These are phyloP conservation scores for Calyptomena viridis DNA, from an alignment of 2,113 vertebrate species.

Conservation along the genomic window DNA sequence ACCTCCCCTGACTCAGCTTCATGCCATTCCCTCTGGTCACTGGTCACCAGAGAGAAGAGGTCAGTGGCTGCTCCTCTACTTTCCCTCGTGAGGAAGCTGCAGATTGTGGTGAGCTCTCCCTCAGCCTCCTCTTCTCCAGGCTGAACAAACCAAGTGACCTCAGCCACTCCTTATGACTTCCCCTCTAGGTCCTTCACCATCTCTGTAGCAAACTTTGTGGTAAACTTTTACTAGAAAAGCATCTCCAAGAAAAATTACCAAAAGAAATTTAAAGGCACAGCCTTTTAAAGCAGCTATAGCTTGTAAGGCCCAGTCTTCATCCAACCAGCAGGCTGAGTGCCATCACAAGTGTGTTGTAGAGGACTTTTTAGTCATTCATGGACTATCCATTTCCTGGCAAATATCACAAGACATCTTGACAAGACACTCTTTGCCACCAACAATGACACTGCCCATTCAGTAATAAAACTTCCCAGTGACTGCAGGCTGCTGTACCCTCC, in stretches of 20 bases:
- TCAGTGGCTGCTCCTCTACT: background rate
- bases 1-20: background rate
- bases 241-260: background rate
- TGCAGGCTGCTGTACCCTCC: background rate
- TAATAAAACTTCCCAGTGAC: background rate
- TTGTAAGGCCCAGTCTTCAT: background rate
- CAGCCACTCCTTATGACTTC: background rate
- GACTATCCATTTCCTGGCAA: background rate
- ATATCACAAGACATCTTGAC: background rate
- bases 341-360: background rate
- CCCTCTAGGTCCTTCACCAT: background rate
- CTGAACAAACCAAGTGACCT: background rate
- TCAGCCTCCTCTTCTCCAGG: background rate
- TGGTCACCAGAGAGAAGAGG: background rate
- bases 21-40: background rate
- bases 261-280: background rate
- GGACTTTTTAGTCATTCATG: background rate
- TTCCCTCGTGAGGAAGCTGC: background rate
- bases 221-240: background rate
- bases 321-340: background rate
- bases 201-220: background rate
- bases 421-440: background rate
- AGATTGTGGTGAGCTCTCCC: background rate
- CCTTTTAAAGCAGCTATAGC: background rate
- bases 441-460: background rate